phyloP scores from a whole-genome alignment of 2,888 invertebrate species.

The Hemaris fuciformis region DNA sequence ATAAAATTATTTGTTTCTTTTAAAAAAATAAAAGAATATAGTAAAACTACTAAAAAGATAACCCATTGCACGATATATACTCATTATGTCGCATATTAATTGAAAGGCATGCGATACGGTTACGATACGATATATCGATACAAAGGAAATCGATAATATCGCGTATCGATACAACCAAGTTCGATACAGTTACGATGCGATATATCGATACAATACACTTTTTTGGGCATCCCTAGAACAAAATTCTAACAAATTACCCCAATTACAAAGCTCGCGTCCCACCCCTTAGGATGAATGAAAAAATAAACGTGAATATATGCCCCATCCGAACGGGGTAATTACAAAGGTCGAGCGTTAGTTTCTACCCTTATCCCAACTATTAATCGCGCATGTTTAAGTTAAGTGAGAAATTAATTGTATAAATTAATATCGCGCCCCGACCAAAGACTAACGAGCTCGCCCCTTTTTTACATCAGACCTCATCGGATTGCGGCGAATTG shows the following conservation, averaged over 20 bases:
- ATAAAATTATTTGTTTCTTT: too few relatives aligned
- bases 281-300: background rate
- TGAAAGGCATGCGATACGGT: too few relatives aligned
- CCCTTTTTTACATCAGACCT: conserved; percentile 25
- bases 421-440: conserved; percentile 10
- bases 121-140: too few relatives aligned
- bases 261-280: background rate
- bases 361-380: background rate
- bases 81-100: too few relatives aligned
- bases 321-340: background rate
- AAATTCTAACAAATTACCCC: background rate
- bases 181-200: too few relatives aligned
- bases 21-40: too few relatives aligned
- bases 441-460: conserved; percentile 24
- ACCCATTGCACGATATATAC: too few relatives aligned
- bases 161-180: too few relatives aligned
- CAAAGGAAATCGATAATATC: too few relatives aligned
- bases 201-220: too few relatives aligned
- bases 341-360: background rate
- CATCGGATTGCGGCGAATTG: conserved; percentile 12
- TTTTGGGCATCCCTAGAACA: too few relatives aligned
- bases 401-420: conserved; percentile 16
- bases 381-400: background rate
- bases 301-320: background rate
- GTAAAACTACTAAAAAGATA: too few relatives aligned